A percentile compares a stretch with the other conserved stretches of the same genome.
These are phyloP conservation scores for Machimus rusticus DNA, from an alignment of 2,888 invertebrate species.

Conservation along the genomic window DNA sequence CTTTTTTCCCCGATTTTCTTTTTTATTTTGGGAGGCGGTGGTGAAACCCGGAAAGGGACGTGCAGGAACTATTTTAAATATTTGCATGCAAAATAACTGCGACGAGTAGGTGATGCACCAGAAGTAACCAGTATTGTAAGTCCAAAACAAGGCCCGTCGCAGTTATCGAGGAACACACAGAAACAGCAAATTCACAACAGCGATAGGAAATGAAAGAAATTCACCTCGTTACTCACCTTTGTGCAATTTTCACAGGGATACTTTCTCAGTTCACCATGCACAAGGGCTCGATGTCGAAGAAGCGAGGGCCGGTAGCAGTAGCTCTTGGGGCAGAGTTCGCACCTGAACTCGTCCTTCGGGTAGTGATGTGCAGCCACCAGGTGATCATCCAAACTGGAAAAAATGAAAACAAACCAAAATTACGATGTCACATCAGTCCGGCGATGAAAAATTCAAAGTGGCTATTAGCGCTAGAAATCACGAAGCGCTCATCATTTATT, in stretches of 20 bases:
- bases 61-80: background rate
- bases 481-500: constrained; percentile 22
- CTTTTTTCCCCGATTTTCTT: too few relatives aligned
- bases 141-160: background rate
- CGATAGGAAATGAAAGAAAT: constrained; percentile 17
- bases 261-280: constrained; percentile 82
- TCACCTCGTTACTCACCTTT: constrained; percentile 68
- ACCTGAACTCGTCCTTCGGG: constrained; percentile 79
- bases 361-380: constrained; percentile 80
- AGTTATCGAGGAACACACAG: background rate
- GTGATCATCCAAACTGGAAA: constrained; percentile 84
- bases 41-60: too few relatives aligned
- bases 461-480: constrained; percentile 20
- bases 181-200: constrained; percentile 6
- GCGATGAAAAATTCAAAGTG: constrained; percentile 19
- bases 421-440: constrained; percentile 3
- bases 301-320: constrained; percentile 84
- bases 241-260: constrained; percentile 94
- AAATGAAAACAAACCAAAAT: constrained; percentile 6
- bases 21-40: too few relatives aligned
- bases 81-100: background rate
- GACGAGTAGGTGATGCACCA: background rate
- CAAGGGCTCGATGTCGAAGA: constrained; percentile 81
- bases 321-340: constrained; percentile 83
- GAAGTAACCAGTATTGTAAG: background rate